Evolutionary conservation across 2,113 vertebrate species (phyloP).

Genomic region (Tympanuchus pallidicinctus): DNA sequence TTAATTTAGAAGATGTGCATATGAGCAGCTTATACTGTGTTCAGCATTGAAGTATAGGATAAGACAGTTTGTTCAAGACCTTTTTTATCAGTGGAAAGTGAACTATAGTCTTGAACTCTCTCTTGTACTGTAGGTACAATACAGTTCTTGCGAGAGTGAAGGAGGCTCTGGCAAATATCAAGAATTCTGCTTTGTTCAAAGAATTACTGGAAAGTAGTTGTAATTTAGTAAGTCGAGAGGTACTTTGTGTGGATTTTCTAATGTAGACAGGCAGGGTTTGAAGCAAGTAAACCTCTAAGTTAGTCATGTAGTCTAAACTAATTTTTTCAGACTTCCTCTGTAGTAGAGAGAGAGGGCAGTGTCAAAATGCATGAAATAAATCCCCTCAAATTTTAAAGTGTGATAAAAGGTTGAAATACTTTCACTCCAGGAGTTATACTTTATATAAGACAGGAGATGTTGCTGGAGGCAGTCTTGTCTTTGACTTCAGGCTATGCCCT

Average conservation of each 20-base stretch:
- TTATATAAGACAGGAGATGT: background rate
- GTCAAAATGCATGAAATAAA: background rate
- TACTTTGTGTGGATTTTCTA: background rate
- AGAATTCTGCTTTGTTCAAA: background rate
- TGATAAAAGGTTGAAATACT: background rate
- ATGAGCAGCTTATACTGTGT: background rate
- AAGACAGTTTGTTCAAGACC: background rate
- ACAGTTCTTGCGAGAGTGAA: background rate
- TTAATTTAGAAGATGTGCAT: conserved; percentile 37
- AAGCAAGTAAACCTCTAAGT: background rate
- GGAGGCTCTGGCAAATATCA: background rate
- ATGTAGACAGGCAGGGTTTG: background rate
- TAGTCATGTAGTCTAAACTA: background rate
- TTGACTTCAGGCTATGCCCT: background rate
- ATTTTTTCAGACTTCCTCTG: background rate
- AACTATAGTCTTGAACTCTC: background rate
- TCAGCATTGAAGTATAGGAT: background rate
- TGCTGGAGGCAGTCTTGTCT: background rate
- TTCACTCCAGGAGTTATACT: background rate
- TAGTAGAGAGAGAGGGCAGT: background rate
- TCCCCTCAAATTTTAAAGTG: background rate
- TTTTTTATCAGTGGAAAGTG: background rate
- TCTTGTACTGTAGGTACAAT: background rate
- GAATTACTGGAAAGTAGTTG: background rate
- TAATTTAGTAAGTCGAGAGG: background rate